phyloP scores from a whole-genome alignment of 2,113 vertebrate genomes.

The Jacana jacana region DNA sequence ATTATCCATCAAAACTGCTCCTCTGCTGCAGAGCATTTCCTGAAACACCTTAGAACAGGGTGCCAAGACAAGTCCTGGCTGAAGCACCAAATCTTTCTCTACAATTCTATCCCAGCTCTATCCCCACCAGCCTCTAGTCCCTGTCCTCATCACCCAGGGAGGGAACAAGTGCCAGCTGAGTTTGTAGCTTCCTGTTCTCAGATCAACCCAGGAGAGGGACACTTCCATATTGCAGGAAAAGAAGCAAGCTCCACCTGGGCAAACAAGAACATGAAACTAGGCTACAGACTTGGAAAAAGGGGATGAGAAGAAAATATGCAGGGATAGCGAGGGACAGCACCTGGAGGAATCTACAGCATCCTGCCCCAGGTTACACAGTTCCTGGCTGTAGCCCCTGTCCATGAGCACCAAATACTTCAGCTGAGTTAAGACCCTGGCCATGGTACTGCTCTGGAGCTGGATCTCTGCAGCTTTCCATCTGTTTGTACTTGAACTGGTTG shows the following conservation, averaged over 20 bases:
- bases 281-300: background rate
- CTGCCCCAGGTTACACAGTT: slow-evolving; percentile 5
- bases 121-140: background rate
- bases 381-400: background rate
- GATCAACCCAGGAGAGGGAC: background rate
- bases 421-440: slow-evolving; percentile 32
- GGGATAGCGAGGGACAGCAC: background rate
- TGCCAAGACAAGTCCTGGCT: background rate
- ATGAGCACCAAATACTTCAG: slow-evolving; percentile 17
- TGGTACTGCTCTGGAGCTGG: slow-evolving; percentile 10
- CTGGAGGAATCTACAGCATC: background rate
- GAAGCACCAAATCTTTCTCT: background rate
- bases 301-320: background rate
- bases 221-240: background rate
- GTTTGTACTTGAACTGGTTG: slow-evolving; percentile 49
- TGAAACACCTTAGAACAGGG: background rate
- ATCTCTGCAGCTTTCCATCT: slow-evolving; percentile 38
- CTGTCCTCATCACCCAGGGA: background rate
- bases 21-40: background rate
- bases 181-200: background rate
- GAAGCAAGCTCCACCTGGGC: background rate
- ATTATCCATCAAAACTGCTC: background rate
- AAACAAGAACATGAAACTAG: background rate
- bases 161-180: background rate
- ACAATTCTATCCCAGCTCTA: background rate